Conservation (phyloP, 2,113 vertebrate species). For the Desmodus rotundus region DNA sequence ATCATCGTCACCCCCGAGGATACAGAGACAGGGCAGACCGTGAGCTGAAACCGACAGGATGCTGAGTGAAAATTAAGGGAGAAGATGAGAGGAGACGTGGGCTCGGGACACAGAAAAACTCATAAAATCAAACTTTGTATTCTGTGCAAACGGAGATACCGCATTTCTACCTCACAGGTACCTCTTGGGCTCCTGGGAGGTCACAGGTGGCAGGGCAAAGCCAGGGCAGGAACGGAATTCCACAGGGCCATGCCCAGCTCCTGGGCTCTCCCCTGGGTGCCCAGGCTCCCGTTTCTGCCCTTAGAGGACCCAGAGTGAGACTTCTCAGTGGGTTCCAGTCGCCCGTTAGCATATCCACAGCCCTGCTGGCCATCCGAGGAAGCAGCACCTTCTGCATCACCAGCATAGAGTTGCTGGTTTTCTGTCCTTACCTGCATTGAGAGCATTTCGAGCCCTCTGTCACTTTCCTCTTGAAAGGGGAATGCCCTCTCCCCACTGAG, state of each 20-base stretch:
- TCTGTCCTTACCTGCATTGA: not conserved
- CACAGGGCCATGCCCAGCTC: fast-evolving
- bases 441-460: not conserved
- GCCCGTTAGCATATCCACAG: fast-evolving
- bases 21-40: not conserved
- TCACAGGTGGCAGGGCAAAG: not conserved
- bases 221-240: not conserved
- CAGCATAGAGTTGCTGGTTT: not conserved
- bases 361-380: not conserved
- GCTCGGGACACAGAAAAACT: not conserved
- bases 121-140: not conserved
- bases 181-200: not conserved
- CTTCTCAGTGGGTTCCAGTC: not conserved
- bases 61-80: not conserved
- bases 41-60: not conserved
- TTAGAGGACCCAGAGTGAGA: not conserved
- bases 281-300: not conserved
- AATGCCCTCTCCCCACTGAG: not conserved
- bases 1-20: fast-evolving
- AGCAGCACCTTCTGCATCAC: not conserved
- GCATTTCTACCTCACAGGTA: not conserved
- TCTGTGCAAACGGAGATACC: not conserved
- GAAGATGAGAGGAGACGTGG: not conserved
- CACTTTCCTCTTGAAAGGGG: not conserved
- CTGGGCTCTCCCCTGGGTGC: not conserved